Base-by-base conservation (phyloP, 2,113 vertebrate genomes). In the Leucoraja erinaceus region DNA sequence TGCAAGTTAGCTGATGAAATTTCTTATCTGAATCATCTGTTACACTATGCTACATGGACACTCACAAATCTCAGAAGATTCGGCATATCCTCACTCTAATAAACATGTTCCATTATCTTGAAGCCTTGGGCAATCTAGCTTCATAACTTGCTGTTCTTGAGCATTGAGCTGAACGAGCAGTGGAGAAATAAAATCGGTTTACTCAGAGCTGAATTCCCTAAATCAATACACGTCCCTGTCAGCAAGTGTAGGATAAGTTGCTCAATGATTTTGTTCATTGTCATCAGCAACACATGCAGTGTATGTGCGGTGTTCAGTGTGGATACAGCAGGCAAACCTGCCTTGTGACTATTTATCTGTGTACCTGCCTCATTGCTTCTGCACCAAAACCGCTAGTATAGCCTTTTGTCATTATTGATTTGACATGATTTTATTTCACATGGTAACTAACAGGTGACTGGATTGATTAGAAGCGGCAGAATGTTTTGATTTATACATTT, bases 401-500 rank as follows among this genome's bases (percentile, higher is more conserved):
- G 33, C 59, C 10, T 1, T 84, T 86, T 78, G 93, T 72, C 78
- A 72, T 86, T 20, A 0, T 28, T 84, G 93, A 93, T 66, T 74
- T 0, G 3, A 63, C 11, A n/a, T 28, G 93, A 79, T 84, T 95
- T 92, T 72, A 28, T 94, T 94, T 76, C 88, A 92, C 6, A 68
- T 54, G 77, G 74, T 94, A 94, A 92, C 93, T 83, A 94, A 92
- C 93, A 88, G 93, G 93, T 83, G 93, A 92, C 92, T 93, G 92
- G 93, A 94, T 94, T 94, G 94, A 94, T 94, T 94, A 94, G 93
- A 93, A 94, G 93, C 81, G 92, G 93, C 83, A 79, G 94, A 95
- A 94, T 38, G 76, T 95, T 94, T 94, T 95, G 94, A 93, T 95
- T 93, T 94, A 93, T 93, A 93, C 84, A 94, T 95, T 93, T 93